These are phyloP conservation scores for Hylaeus volcanicus DNA, from an alignment of 1,140 invertebrate genomes.

Conservation along the genomic window DNA sequence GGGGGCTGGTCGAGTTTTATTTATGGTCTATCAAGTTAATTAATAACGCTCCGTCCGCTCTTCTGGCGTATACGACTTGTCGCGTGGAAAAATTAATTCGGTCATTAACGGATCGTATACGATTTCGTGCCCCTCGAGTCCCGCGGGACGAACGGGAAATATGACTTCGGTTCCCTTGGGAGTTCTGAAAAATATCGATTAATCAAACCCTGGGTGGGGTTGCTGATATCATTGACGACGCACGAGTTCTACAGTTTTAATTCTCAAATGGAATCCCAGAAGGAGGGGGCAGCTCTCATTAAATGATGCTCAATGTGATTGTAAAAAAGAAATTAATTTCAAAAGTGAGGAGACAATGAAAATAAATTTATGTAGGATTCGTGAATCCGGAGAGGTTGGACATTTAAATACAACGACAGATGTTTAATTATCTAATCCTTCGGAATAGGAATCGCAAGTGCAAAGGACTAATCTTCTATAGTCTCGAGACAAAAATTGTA, in stretches of 20 bases:
- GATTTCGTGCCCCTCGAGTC: constrained; percentile 51
- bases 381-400: too few relatives aligned
- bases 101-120: constrained; percentile 71
- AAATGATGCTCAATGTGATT: too few relatives aligned
- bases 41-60: constrained; percentile 71
- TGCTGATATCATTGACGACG: not conserved
- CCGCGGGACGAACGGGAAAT: constrained; percentile 56
- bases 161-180: constrained; percentile 56
- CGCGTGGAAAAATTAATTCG: constrained; percentile 73
- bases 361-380: too few relatives aligned
- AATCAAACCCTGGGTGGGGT: constrained; percentile 55
- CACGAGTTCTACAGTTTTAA: not conserved
- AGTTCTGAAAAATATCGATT: constrained; percentile 62
- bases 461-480: too few relatives aligned
- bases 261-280: not conserved
- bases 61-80: constrained; percentile 45
- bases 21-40: constrained; percentile 79
- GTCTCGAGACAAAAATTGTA: too few relatives aligned
- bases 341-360: too few relatives aligned
- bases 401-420: too few relatives aligned
- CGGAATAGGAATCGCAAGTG: too few relatives aligned
- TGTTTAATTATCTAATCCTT: too few relatives aligned
- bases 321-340: too few relatives aligned
- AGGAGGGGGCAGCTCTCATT: too few relatives aligned
- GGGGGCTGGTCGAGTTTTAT: constrained; percentile 70